These are phyloP conservation scores for Cataglyphis hispanica DNA, from an alignment of 1,140 invertebrate genomes.

Conservation along the genomic window DNA sequence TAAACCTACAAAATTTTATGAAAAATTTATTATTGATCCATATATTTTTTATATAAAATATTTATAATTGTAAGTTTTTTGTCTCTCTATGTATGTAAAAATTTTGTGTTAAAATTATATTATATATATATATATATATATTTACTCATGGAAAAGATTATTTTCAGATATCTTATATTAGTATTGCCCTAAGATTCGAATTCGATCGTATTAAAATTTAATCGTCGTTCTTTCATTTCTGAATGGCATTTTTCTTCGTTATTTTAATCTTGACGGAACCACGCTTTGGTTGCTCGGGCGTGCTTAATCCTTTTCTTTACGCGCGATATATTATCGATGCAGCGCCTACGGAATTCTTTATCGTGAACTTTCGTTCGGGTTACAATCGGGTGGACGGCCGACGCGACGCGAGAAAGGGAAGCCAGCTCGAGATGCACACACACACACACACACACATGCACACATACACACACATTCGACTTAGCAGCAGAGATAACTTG, in stretches of 20 bases:
- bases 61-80: background rate
- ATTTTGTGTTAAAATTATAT: conserved; percentile 16
- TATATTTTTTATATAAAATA: background rate
- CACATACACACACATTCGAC: conserved; percentile 46
- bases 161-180: background rate
- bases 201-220: conserved; percentile 43
- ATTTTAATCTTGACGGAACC: conserved; percentile 69
- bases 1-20: background rate
- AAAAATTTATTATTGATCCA: background rate
- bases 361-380: conserved; percentile 45
- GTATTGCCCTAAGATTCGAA: conserved; percentile 8
- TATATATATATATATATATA: no score
- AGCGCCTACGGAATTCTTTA: conserved; percentile 71
- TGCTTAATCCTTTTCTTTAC: conserved; percentile 75
- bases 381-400: background rate
- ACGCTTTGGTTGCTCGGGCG: conserved; percentile 19
- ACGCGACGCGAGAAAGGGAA: conserved; percentile 14
- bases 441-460: no score
- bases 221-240: background rate
- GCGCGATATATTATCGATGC: conserved; percentile 71
- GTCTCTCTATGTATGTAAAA: background rate
- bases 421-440: conserved; percentile 23
- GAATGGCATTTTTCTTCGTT: conserved; percentile 44
- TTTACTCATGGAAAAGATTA: background rate
- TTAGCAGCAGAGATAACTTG: conserved; percentile 57